Base-by-base conservation (phyloP, 2,888 invertebrate genomes). In the Diarsia rubi region DNA sequence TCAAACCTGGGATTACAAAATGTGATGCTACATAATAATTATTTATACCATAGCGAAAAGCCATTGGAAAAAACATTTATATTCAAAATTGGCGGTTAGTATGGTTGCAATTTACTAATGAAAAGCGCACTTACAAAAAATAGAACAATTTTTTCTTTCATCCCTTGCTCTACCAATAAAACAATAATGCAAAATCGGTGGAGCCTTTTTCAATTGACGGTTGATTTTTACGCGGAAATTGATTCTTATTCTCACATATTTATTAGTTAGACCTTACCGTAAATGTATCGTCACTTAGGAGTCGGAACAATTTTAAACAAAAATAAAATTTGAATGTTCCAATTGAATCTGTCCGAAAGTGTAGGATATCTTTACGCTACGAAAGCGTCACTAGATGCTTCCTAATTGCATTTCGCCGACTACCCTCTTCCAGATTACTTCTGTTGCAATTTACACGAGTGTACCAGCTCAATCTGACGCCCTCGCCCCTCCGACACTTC, bases 401-500 rank as follows among this genome's bases (percentile, higher is more conserved):
- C 89, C 90, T 92, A 91, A 91, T 91, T 92, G 92, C 91, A 91
- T 92, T 88, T 91, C 80, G 83, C 84, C 82, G 88, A 87, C 90
- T 88, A 87, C 89, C 75, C 89, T 88, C 86, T 85, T 83, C 84
- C 79, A 88, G 90, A 91, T 91, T 90, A 91, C 90, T 90, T 90
- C 90, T 89, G 89, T 89, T 90, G 89, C 91, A 90, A 90, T 91
- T 89, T 89, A 88, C 87, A 88, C 90, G 84, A 90, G 79, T 73
- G 71, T 64, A 73, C 90, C 89, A 88, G 72, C 81, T 83, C 84
- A 86, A 85, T 75, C 69, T 86, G 90, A 90, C 75, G 86, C 73
- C 75, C 79, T 67, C 72, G 42, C 73, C 81, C 75, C 68, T 3
- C n/a, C 14, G 44, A 69, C 72, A 75, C 83, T 84, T 73, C 75